These are phyloP conservation scores for Bos javanicus DNA, from an alignment of 2,113 vertebrate species.

Conservation along the genomic window DNA sequence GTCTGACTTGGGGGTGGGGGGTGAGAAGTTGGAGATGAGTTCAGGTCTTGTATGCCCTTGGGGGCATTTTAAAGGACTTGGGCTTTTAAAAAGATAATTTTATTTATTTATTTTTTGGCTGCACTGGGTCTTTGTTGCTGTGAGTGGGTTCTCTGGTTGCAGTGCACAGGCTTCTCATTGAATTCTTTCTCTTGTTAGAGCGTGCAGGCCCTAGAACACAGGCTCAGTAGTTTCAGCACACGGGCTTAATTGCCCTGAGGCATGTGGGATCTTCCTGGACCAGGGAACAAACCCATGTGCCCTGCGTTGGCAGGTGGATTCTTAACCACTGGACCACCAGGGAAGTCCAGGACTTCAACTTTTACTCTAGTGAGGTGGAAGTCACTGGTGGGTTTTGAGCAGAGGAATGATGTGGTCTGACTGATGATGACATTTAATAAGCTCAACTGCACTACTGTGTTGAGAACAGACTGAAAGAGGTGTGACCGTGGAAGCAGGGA, in stretches of 20 bases:
- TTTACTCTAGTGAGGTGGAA: neutral
- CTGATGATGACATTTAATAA: neutral
- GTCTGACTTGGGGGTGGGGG: accelerated
- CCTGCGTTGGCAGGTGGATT: neutral
- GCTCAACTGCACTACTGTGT: neutral
- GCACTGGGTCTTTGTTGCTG: neutral
- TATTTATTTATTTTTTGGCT: neutral
- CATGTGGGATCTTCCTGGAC: neutral
- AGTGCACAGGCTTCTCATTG: neutral
- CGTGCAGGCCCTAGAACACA: neutral
- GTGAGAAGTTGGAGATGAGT: neutral
- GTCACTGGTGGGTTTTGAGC: neutral
- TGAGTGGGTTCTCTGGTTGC: neutral
- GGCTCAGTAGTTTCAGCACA: neutral
- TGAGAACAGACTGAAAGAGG: neutral
- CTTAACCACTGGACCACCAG: neutral
- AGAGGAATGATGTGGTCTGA: neutral
- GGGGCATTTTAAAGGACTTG: neutral
- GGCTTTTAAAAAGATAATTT: neutral
- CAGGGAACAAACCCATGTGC: neutral
- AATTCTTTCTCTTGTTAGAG: neutral
- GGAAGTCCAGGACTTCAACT: neutral
- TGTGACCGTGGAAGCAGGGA: neutral
- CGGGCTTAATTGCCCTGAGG: neutral
- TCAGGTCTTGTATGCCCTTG: neutral